These are phyloP conservation scores for Limonius californicus DNA, from an alignment of 1,140 invertebrate species.

Conservation along the genomic window DNA sequence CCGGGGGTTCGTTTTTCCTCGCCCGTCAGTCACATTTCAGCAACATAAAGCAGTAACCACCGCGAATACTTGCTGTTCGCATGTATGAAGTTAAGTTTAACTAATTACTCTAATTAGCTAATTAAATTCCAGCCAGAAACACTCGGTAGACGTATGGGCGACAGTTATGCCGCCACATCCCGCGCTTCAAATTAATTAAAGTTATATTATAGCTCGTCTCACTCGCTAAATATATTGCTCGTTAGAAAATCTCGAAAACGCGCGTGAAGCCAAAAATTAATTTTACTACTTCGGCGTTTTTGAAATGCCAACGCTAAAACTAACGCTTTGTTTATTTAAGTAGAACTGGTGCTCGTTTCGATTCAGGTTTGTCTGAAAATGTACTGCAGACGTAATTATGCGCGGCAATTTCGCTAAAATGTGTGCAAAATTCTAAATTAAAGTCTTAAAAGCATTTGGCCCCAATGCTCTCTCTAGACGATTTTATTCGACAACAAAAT, in stretches of 20 bases:
- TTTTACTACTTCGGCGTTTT: neutral
- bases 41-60: slow-evolving; percentile 17
- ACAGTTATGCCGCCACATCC: slow-evolving; percentile 15
- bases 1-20: no score
- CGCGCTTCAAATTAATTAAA: slow-evolving; percentile 20
- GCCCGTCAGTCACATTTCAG: slow-evolving; percentile 4
- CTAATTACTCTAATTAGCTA: slow-evolving; percentile 36
- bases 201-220: slow-evolving; percentile 16
- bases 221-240: slow-evolving; percentile 11
- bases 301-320: no score
- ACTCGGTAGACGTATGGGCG: slow-evolving; percentile 13
- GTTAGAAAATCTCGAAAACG: no score
- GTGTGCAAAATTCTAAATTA: slow-evolving; percentile 9
- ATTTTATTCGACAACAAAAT: no score
- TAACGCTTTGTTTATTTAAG: no score
- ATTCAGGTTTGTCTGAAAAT: neutral
- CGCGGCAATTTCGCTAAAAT: slow-evolving; percentile 4
- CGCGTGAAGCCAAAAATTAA: neutral
- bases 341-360: neutral
- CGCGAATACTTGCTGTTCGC: slow-evolving; percentile 22
- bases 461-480: neutral
- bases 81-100: slow-evolving; percentile 29
- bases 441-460: slow-evolving; percentile 8
- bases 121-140: slow-evolving; percentile 31
- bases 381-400: slow-evolving; percentile 8